phyloP scores from a whole-genome alignment of 2,113 vertebrate species.

The Cinclus mexicanus region DNA sequence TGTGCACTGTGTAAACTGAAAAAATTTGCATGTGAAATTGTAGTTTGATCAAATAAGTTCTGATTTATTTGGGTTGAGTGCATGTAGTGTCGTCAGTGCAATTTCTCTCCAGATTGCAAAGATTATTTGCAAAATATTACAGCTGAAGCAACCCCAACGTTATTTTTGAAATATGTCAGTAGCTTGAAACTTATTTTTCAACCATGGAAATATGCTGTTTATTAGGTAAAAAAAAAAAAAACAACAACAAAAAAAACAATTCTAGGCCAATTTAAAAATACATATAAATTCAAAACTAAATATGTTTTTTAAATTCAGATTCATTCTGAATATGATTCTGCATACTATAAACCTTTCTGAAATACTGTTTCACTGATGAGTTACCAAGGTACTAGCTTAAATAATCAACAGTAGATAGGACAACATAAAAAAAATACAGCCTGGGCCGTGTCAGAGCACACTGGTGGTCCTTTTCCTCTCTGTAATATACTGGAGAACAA shows the following conservation, averaged over 20 bases:
- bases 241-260: too few relatives aligned
- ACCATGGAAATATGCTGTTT: neutral
- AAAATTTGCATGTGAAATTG: neutral
- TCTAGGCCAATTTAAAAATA: neutral
- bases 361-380: neutral
- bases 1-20: neutral
- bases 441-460: neutral
- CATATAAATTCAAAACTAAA: neutral
- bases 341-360: neutral
- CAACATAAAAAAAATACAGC: neutral
- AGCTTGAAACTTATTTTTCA: neutral
- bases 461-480: neutral
- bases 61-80: constrained; percentile 13
- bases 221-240: neutral
- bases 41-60: neutral
- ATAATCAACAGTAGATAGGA: neutral
- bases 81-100: neutral
- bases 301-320: neutral
- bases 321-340: neutral
- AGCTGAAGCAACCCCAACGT: neutral
- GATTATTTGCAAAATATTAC: neutral
- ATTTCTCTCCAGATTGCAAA: neutral
- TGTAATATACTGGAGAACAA: neutral
- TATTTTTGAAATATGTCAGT: neutral
- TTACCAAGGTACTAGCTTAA: neutral